Evolutionary conservation across 2,888 invertebrate genomes (phyloP), one percentile per base, ranked within the genome.

Genomic region (Panzeria rudis): DNA sequence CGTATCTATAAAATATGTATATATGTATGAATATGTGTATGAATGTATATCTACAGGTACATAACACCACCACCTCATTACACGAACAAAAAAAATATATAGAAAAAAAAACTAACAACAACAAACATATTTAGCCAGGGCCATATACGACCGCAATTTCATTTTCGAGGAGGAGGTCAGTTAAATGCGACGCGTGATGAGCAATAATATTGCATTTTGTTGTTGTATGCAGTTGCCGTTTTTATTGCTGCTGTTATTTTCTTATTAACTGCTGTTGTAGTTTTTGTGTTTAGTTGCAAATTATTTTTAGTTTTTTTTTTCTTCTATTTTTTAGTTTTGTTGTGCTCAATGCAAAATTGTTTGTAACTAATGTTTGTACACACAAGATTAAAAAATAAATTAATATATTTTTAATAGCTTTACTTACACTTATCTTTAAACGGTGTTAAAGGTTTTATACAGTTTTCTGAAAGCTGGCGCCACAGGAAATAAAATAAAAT

Each of bases 91-190:
- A 61, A 56, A 66, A 59, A 35, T 25, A 62, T 2, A 47, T 41
- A 56, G 38, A 20, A 62, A 52, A 23, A 41, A 50, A 66, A 9
- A 35, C 44, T 9, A 73, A 75, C 59, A 75, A 59, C 56, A 84
- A 76, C 64, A 47, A 69, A 52, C 35, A 41, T 68, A 50, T 81
- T 81, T 75, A 81, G 69, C 78, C 85, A 85, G 82, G 85, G 85
- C 85, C 85, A 85, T 76, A 85, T 76, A 85, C 85, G 64, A 85
- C 85, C 85, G 78, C 85, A 85, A 85, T 85, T 85, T 82, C 62
- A 78, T 82, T 85, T 84, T 61, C 78, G 84, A 83, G 78, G 79
- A 83, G 85, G 86, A 87, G 80, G 78, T 68, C 84, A 86, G 83
- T 84, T 83, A 85, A 85, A 79, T 83, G 79, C 83, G 80, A 78